A percentile compares a stretch with the other conserved stretches of the same genome.
These are phyloP conservation scores for Margarornis squamiger DNA, from an alignment of 2,797 vertebrate genomes.

Conservation along the genomic window DNA sequence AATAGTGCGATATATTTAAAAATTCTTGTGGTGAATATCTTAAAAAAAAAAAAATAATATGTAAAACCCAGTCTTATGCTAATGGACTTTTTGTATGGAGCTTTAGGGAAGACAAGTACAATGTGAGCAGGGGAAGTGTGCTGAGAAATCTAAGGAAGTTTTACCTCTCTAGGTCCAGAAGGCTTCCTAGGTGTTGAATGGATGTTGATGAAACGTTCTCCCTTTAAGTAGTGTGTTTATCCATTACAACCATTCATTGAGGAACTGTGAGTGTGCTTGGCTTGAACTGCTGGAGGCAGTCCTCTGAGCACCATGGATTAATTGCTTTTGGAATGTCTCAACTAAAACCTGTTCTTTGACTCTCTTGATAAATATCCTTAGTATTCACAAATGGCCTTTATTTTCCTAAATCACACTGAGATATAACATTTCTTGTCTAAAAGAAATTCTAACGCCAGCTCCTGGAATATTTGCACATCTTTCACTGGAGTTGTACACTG, in stretches of 20 bases:
- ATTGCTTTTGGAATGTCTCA: conserved; percentile 48
- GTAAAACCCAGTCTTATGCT: conserved; percentile 7
- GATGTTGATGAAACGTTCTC: neutral
- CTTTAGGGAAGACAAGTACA: neutral
- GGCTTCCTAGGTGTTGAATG: neutral
- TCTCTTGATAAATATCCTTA: conserved; percentile 31
- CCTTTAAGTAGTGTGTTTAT: neutral
- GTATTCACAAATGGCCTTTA: conserved; percentile 13
- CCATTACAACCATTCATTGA: neutral
- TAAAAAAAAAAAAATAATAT: neutral
- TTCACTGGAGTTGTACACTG: neutral
- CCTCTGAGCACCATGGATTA: conserved; percentile 6
- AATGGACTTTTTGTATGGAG: neutral
- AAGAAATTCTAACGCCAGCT: neutral
- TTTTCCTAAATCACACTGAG: neutral
- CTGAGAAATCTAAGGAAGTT: neutral
- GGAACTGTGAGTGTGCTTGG: neutral
- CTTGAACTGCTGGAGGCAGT: conserved; percentile 13
- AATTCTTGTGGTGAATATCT: conserved; percentile 16
- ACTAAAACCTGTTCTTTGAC: conserved; percentile 14
- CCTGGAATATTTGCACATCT: neutral
- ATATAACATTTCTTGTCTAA: neutral
- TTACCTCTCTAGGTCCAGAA: neutral
- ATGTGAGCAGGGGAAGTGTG: neutral
- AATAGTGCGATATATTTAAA: conserved; percentile 51